These are phyloP conservation scores for Nestor notabilis DNA, from an alignment of 2,113 vertebrate genomes.

Conservation along the genomic window DNA sequence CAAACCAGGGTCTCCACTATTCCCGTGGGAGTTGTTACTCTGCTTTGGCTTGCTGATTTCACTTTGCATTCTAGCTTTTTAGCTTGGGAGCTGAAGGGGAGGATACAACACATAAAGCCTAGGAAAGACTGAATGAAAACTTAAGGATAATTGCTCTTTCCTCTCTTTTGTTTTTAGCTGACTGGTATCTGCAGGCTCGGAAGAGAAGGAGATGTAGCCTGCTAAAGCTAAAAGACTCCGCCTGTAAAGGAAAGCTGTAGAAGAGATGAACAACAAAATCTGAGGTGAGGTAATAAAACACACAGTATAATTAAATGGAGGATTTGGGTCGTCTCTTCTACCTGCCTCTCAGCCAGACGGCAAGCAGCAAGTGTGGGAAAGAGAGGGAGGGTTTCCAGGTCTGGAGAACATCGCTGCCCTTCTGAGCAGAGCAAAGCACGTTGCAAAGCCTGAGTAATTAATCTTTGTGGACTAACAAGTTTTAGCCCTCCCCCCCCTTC, in stretches of 20 bases:
- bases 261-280: conserved; percentile 1
- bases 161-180: conserved; percentile 32
- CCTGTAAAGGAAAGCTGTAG: background rate
- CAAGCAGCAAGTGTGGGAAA: background rate
- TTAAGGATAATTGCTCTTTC: conserved; percentile 31
- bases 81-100: background rate
- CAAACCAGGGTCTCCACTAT: background rate
- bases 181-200: conserved; percentile 37
- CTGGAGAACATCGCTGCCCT: background rate
- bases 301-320: conserved; percentile 20
- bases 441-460: background rate
- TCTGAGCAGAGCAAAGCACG: background rate
- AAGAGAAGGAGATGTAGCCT: background rate
- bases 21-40: background rate
- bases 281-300: conserved; percentile 55
- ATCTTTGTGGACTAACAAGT: background rate
- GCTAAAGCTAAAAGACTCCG: conserved; percentile 21
- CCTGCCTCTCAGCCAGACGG: conserved; percentile 1
- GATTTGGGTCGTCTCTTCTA: background rate
- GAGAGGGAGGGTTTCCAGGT: background rate
- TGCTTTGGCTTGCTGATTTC: background rate
- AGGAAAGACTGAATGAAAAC: background rate
- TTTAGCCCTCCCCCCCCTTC: background rate
- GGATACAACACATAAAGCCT: background rate
- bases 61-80: background rate